Base-by-base conservation (phyloP, 2,797 vertebrate genomes). In the Catamblyrhynchus diadema region DNA sequence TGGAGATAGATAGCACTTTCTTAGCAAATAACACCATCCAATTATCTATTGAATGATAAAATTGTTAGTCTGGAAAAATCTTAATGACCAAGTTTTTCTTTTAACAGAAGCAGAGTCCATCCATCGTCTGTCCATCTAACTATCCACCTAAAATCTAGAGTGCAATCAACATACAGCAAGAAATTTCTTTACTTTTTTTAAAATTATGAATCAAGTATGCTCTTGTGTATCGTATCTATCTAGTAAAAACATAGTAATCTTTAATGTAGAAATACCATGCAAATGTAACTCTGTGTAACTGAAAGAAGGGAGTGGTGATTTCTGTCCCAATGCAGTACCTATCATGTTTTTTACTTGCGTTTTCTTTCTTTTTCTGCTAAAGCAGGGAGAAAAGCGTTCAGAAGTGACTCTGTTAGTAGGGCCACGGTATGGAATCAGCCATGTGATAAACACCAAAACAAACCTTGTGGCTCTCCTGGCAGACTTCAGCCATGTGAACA, bases 391-490 rank as follows among this genome's bases (percentile, higher is more conserved):
- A 97, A 99, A 99, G 84, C 98, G 98, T 94, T 99, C 99, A 4
- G 99, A 99, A 94, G 99, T 99, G 91, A 99, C 99, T 50, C 97
- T 99, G 82, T 97, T 99, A 87, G 99, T 99, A 62, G 99, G 99
- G n/a, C 99, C 99, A 0, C 98, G 99, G 50, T 99, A 99, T 1
- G 99, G 99, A 70, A 99, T 99, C 97, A 99, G 99, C 90, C 99
- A 99, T 13, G 99, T 99, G 86, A 99, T 99, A 90, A 99, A 99
- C 98, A 99, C 99, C 96, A 99, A 99, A 98, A 99, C 99, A 80
- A 99, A 99, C 85, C 98, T 99, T 89, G 99, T 99, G 94, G 99
- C 99, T 24, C 98, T 99, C 37, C 98, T 99, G 95, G 99, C 99
- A 8, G 99, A 99, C 96, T 99, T 99, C 97, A 99, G 99, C 96